A percentile compares a stretch with the other conserved stretches of the same genome.
Evolutionary conservation across 2,888 invertebrate species (phyloP).

Genomic region (Eristalis tenax): DNA sequence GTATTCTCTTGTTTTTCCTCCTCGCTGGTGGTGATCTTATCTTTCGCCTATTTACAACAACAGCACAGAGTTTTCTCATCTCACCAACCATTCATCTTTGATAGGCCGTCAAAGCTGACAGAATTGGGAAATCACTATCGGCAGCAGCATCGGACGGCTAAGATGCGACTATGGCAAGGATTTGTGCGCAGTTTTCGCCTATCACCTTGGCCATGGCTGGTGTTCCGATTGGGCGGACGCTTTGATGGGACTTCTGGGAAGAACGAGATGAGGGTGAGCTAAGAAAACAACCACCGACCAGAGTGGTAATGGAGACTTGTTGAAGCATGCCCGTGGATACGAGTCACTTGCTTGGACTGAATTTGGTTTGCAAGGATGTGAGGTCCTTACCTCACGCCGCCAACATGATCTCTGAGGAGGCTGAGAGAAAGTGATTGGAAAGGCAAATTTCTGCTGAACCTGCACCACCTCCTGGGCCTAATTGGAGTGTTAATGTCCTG

Average conservation of each 20-base stretch:
- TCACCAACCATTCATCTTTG: neutral
- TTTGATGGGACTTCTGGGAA: slow-evolving; percentile 3
- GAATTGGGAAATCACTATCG: neutral
- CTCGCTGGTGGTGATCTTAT: neutral
- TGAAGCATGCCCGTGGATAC: neutral
- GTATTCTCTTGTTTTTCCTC: neutral
- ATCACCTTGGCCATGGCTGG: neutral
- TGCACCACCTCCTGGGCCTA: neutral
- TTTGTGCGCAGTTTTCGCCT: neutral
- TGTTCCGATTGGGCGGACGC: neutral
- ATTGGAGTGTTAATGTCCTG: neutral
- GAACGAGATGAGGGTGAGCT: neutral
- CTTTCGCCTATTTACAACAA: neutral
- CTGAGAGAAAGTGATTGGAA: too few relatives aligned
- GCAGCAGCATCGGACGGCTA: neutral
- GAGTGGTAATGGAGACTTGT: neutral
- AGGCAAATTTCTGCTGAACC: too few relatives aligned
- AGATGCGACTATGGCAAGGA: neutral
- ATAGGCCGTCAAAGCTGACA: neutral
- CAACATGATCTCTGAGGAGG: too few relatives aligned
- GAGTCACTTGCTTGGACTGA: too few relatives aligned
- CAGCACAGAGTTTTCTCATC: neutral
- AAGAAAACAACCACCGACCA: neutral
- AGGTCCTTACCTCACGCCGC: too few relatives aligned
- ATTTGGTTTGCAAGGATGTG: too few relatives aligned